Conservation (phyloP, 2,797 vertebrate genomes). For the Pangasius sanitwongsei region DNA sequence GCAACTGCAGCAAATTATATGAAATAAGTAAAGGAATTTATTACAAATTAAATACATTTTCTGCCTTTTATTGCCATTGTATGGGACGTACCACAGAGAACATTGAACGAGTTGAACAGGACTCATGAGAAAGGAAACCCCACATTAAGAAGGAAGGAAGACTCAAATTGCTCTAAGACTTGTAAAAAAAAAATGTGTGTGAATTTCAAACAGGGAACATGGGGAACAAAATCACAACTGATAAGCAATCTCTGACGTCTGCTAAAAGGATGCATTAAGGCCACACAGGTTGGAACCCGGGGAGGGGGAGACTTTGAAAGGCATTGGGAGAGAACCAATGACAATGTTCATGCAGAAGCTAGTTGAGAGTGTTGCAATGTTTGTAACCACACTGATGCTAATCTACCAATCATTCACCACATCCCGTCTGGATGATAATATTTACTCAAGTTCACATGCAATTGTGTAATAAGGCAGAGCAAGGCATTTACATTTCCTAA, state of each 20-base stretch:
- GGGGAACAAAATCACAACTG: conserved; percentile 51
- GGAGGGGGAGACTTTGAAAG: conserved; percentile 39
- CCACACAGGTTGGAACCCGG: conserved; percentile 58
- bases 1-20: not conserved
- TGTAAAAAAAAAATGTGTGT: conserved; percentile 41
- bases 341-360: conserved; percentile 56
- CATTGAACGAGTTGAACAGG: conserved; percentile 47
- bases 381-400: conserved; percentile 61
- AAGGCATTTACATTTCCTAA: conserved; percentile 45
- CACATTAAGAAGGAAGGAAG: conserved; percentile 63
- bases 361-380: conserved; percentile 55
- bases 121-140: conserved; percentile 61
- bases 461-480: conserved; percentile 55
- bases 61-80: conserved; percentile 5
- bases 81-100: conserved; percentile 15
- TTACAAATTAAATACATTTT: not conserved
- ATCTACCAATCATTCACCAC: conserved; percentile 63
- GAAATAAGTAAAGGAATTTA: not conserved
- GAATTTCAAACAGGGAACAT: conserved; percentile 52
- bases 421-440: conserved; percentile 60
- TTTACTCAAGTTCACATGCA: conserved; percentile 63
- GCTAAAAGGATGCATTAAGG: conserved; percentile 47
- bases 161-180: conserved; percentile 56
- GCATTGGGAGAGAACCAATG: conserved; percentile 34
- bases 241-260: conserved; percentile 63